Conservation (phyloP, 2,797 vertebrate species). For the Mormyrus proboscirostris region DNA sequence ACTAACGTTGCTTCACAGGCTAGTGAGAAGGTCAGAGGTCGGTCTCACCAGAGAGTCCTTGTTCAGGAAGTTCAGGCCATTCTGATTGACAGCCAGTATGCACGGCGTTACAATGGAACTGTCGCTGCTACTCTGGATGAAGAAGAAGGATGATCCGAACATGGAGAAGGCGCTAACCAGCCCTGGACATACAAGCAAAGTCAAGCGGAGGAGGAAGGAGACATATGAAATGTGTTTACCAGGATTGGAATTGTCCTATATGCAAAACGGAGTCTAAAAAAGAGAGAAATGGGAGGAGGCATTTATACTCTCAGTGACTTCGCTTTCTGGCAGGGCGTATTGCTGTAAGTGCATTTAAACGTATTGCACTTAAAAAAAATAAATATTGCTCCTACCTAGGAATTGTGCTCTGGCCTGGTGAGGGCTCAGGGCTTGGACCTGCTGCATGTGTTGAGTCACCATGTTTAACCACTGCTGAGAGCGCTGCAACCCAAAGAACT, state of each 20-base stretch:
- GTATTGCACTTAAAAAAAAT: not conserved
- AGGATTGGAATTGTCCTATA: not conserved
- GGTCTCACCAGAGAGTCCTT: conserved; percentile 82
- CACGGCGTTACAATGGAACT: conserved; percentile 74
- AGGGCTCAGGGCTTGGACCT: conserved; percentile 81
- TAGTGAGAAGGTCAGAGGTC: not conserved
- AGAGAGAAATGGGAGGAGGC: not conserved
- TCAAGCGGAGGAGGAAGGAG: not conserved
- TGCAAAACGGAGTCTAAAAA: not conserved
- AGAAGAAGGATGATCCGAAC: conserved; percentile 97
- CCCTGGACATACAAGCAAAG: conserved; percentile 56
- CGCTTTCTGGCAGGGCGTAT: not conserved
- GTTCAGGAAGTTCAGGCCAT: conserved; percentile 87
- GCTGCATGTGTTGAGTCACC: conserved; percentile 78
- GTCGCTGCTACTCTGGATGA: conserved; percentile 88
- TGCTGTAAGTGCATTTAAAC: not conserved
- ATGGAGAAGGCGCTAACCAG: conserved; percentile 86
- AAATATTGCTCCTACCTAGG: conserved; percentile 68
- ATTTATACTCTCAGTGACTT: not conserved
- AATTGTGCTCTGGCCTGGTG: conserved; percentile 92
- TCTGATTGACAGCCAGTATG: conserved; percentile 87
- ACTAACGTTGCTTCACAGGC: not conserved
- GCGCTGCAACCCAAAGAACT: conserved; percentile 67
- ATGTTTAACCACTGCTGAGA: conserved; percentile 78
- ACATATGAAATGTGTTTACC: not conserved